Base-by-base conservation (phyloP, 1,140 invertebrate genomes). In the Calliopsis andreniformis region DNA sequence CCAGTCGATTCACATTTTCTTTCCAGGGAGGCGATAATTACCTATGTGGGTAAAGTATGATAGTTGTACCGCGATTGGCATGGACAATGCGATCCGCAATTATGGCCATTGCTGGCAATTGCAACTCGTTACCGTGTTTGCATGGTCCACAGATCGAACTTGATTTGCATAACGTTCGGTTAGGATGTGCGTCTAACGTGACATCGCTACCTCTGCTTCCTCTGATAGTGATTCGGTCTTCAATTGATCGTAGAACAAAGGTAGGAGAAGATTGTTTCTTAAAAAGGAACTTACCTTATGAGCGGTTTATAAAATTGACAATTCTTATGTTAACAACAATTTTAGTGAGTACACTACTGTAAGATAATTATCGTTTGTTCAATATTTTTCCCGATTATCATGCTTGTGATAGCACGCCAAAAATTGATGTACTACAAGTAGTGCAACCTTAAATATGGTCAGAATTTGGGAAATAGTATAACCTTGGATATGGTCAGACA, bases 61-160 rank as follows among this genome's bases (percentile, higher is more conserved):
- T 16, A 1, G 30, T 18, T 10, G 28, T 8, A 5, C 12, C 30
- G 3, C 25, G 35, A 62, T 61, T 42, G 45, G 20, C 28, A 76
- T n/a, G 39, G 67, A 59, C 69, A 43, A 78, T 73, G 35, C 62
- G 32, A 43, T 12, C 7, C 8, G 45, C 55, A 62, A 75, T 76
- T 51, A 58, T 14, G 23, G 16, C 35, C 51, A 76, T 76, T 55
- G 39, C 20, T 0, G 18, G 47, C 47, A 45, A 79, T 76, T 66
- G 62, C 32, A 20, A 66, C 47, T 79, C 32, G 71, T 79, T 79
- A 68, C 39, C 25, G 45, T 47, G 77, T 68, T 79, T 76, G 56
- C 56, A 6, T 6, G 30, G 25, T 68, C 63, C 42, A 68, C 47
- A 53, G 30, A 62, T 62, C 77, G 56, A 68, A 68, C 63, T 55